A percentile compares a stretch with the other conserved stretches of the same genome.
These are phyloP conservation scores for Euspilapteryx auroguttella DNA, from an alignment of 2,888 invertebrate genomes.

Conservation along the genomic window DNA sequence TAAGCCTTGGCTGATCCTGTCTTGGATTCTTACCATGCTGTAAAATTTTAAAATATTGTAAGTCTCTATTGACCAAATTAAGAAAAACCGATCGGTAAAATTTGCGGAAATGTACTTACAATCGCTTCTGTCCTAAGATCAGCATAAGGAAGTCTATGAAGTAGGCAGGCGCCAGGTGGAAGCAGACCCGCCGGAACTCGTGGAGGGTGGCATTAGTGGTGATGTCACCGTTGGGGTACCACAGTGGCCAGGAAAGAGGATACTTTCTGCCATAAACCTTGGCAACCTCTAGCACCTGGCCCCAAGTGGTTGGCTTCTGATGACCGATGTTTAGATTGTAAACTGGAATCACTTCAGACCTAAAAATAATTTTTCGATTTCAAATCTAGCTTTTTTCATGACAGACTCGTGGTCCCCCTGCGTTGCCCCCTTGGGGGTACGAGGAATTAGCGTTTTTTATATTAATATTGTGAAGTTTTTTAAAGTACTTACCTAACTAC, in stretches of 20 bases:
- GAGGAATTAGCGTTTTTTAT: no score
- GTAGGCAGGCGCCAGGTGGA: conserved; percentile 78
- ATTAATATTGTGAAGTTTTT: no score
- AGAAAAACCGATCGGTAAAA: neutral
- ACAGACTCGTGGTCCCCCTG: no score
- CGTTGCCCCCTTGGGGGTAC: no score
- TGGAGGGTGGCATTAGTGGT: conserved; percentile 68
- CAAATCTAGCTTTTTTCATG: no score
- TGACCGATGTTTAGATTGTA: conserved; percentile 89
- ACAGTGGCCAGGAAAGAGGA: conserved; percentile 81
- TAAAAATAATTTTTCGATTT: conserved; percentile 34
- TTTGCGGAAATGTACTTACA: conserved; percentile 64
- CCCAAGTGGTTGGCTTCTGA: conserved; percentile 83
- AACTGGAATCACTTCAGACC: conserved; percentile 70
- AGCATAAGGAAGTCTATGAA: conserved; percentile 76
- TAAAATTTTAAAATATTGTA: conserved; percentile 17
- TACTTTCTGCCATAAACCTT: conserved; percentile 68
- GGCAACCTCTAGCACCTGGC: conserved; percentile 73
- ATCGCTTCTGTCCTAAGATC: conserved; percentile 73
- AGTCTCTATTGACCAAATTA: no score
- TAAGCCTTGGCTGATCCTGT: conserved; percentile 71
- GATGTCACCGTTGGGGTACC: conserved; percentile 83
- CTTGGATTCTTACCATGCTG: conserved; percentile 77
- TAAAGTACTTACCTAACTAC: no score
- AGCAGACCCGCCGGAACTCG: conserved; percentile 67